Evolutionary conservation across 1,140 invertebrate genomes (phyloP).

Genomic region (Anastrepha ludens): DNA sequence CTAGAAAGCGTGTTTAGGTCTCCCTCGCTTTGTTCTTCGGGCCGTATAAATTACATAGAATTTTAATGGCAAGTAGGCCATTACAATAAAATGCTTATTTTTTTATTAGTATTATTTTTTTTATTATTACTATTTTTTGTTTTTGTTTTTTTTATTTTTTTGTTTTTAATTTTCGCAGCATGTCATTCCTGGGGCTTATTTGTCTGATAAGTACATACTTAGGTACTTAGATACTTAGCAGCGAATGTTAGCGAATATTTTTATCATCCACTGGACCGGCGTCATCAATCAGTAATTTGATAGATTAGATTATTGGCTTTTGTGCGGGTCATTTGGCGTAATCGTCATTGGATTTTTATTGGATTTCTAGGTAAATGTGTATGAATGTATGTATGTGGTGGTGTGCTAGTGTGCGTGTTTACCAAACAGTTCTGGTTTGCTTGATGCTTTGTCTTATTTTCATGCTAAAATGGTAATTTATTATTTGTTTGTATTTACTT

Average conservation of each 20-base stretch:
- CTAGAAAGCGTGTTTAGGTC: too few relatives aligned
- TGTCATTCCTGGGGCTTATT: too few relatives aligned
- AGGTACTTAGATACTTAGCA: background rate
- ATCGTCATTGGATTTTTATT: background rate
- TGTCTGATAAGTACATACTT: background rate
- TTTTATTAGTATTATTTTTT: too few relatives aligned
- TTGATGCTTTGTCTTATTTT: background rate
- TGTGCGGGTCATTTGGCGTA: constrained; percentile 16
- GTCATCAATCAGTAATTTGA: constrained; percentile 32
- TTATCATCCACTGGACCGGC: background rate
- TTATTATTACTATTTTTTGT: too few relatives aligned
- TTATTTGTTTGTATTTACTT: background rate
- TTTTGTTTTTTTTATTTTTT: too few relatives aligned
- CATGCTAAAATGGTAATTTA: background rate
- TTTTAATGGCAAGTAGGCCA: too few relatives aligned
- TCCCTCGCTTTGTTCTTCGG: too few relatives aligned
- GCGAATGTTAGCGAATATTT: background rate
- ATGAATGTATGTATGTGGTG: background rate
- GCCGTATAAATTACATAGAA: too few relatives aligned
- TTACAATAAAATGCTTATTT: too few relatives aligned
- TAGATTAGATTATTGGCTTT: constrained; percentile 27
- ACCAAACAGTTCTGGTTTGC: too few relatives aligned
- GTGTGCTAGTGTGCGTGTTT: background rate
- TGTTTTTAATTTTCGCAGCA: too few relatives aligned
- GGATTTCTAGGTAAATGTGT: background rate